These are phyloP conservation scores for Chaetura pelagica DNA, from an alignment of 2,113 vertebrate species.

Conservation along the genomic window DNA sequence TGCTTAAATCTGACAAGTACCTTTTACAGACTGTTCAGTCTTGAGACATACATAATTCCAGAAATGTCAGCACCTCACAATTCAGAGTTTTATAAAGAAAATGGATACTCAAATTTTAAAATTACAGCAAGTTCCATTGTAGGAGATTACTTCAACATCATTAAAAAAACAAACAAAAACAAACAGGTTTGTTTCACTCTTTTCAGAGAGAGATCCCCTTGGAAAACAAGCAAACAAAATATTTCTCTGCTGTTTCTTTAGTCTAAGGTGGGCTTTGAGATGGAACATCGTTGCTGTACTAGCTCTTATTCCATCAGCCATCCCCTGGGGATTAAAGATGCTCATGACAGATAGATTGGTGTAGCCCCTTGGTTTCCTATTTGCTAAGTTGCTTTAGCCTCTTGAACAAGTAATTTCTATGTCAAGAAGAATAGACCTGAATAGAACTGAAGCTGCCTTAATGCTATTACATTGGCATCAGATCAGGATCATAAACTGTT, in stretches of 20 bases:
- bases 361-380: background rate
- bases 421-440: background rate
- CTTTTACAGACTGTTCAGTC: background rate
- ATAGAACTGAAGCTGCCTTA: background rate
- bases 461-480: background rate
- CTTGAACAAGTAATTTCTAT: background rate
- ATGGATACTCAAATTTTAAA: background rate
- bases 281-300: accelerated
- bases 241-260: background rate
- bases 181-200: background rate
- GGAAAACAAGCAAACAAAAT: background rate
- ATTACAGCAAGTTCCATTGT: background rate
- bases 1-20: background rate
- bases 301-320: background rate
- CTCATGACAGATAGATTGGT: background rate
- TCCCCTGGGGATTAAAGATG: background rate
- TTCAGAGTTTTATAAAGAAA: background rate
- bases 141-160: background rate
- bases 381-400: background rate
- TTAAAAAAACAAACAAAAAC: accelerated
- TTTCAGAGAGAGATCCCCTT: background rate
- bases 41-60: background rate
- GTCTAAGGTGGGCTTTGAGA: background rate
- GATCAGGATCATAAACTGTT: background rate
- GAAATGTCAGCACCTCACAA: background rate